Evolutionary conservation across 1,140 invertebrate genomes (phyloP), one percentile per base, ranked within the genome.

Genomic region (Drosophila pachea): DNA sequence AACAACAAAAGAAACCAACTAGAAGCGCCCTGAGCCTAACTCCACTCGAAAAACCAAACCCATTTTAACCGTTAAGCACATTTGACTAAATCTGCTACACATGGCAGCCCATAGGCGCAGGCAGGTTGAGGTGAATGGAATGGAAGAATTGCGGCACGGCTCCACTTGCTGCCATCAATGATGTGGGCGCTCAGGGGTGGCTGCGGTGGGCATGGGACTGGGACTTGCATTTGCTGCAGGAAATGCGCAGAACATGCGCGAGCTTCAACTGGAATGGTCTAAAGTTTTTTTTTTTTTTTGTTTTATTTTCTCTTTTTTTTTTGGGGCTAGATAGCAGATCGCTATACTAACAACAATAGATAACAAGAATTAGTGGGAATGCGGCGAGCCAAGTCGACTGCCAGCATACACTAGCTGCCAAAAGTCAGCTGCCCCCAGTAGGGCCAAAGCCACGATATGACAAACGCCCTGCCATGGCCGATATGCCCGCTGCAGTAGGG

Each of bases 1-100:
- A 74, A 64, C 71, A 81, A 86, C 76, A 86, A 81, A 86, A 77
- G 81, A 81, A 86, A 86, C 81, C 77, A 81, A 79, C 81, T 76
- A 86, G 70, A 86, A 77, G 81, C 81, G 81, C 81, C 81, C 63
- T 49, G 49, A 83, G 79, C 71, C 64, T 38, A 77, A 65, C 52
- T 55, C 35, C 40, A 71, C 66, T 73, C 53, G 40, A 71, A 84
- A 67, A 86, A 86, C 81, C 81, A 86, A 86, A 86, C 81, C 81
- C 81, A 86, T 86, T 86, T 86, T 86, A 86, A 86, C 81, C 81
- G 81, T 86, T 86, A 86, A 86, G 74, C 81, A 86, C 81, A 86
- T 86, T 86, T 86, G 81, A 86, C 81, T 86, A 86, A 86, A 86
- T 86, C 81, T 81, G 59, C 76, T 81, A 86, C 79, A 84, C 79